phyloP scores from a whole-genome alignment of 35 echinoderm and acorn worm genomes.

The Antedon bifida region DNA sequence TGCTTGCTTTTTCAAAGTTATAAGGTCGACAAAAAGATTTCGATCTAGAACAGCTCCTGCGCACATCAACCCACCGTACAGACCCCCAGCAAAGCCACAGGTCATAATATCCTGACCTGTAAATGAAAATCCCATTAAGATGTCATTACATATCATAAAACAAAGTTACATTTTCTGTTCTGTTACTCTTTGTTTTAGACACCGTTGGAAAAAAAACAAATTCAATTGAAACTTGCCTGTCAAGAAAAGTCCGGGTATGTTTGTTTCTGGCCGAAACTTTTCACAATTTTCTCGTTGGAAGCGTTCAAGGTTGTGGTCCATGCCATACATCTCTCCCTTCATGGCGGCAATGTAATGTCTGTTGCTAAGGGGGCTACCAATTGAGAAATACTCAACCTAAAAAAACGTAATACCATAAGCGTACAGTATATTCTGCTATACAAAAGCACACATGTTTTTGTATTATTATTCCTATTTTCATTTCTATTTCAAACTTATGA shows the following conservation, averaged over 20 bases:
- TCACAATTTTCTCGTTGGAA: conserved; percentile 27
- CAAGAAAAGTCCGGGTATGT: conserved; percentile 65
- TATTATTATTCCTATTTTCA: no score
- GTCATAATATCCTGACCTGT: conserved; percentile 82
- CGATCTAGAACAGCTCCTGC: conserved; percentile 46
- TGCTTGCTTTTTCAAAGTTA: conserved; percentile 4
- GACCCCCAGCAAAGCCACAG: conserved; percentile 67
- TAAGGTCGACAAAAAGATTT: conserved; percentile 46
- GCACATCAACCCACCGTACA: conserved; percentile 51
- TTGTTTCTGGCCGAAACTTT: conserved; percentile 43
- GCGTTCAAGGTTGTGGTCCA: conserved; percentile 86
- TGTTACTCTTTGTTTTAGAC: background rate
- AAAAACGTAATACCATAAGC: background rate
- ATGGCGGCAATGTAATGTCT: conserved; percentile 55
- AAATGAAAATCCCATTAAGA: background rate
- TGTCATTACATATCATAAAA: background rate
- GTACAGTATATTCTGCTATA: background rate
- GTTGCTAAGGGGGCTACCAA: conserved; percentile 62
- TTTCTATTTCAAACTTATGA: no score
- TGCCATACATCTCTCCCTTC: conserved; percentile 77
- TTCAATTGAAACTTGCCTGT: conserved; percentile 89
- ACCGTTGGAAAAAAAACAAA: no score
- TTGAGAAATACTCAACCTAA: conserved; percentile 74
- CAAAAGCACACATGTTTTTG: no score
- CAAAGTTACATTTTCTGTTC: background rate